Evolutionary conservation across 2,888 invertebrate species (phyloP), one percentile per base, ranked within the genome.

Genomic region (Lamproptera curius): DNA sequence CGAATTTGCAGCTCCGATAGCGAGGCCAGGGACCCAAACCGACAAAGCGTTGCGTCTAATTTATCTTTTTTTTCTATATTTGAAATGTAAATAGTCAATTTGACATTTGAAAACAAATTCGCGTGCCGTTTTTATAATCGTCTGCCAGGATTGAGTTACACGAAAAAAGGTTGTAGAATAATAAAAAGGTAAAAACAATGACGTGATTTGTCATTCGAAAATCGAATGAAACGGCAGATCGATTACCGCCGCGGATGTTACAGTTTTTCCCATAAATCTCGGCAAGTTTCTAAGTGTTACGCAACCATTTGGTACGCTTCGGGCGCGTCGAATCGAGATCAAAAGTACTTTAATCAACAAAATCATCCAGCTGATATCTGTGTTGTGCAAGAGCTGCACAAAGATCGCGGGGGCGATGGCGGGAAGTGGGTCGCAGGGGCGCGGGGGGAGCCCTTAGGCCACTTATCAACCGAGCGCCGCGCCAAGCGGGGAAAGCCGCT

Each of bases 321-420:
- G 15, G 23, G 20, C 23, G 39, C 15, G 37, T 16, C 47, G 38
- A 47, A 50, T 43, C 46, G 50, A 46, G 50, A 52, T 52, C 52
- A 41, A 54, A 54, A 47, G 50, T 54, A 52, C 37, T 54, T 52
- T 52, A 52, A 52, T 54, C 52, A 54, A 47, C 68, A 71, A 70
- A 77, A 79, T 80, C 76, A 76, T 78, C 76, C 83, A 83, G 82
- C 83, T 85, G 84, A 84, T 85, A 84, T 72, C 70, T 58, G 65
- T 67, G 80, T 84, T 84, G 84, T 84, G 83, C 84, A 85, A 85
- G 82, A 73, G 66, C 71, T 74, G 79, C 81, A 76, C 81, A 83
- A 81, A 84, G 84, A 85, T 84, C 82, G 81, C 71, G 70, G 76
- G 79, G 79, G 77, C 79, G 76, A 70, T 71, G 74, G 72, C 65